Percentiles rank a stretch among this genome's conserved stretches.
Conservation (phyloP, 1,140 invertebrate species). For the Cherax quadricarinatus region DNA sequence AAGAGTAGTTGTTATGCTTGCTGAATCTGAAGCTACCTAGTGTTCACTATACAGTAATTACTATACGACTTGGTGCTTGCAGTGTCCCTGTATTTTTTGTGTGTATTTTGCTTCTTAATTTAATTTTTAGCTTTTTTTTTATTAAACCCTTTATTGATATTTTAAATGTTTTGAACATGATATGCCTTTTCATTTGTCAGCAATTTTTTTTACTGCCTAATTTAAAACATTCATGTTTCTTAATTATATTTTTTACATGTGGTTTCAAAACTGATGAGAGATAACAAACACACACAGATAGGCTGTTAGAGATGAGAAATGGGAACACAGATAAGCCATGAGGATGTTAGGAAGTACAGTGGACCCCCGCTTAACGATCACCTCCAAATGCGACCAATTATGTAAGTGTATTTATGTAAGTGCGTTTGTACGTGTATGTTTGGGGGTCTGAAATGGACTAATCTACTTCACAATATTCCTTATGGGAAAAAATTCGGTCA, state of each 20-base stretch:
- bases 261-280: too few species aligned
- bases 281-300: too few species aligned
- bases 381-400: too few species aligned
- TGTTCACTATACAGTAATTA: slow-evolving; percentile 36
- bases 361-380: too few species aligned
- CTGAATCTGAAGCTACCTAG: slow-evolving; percentile 27
- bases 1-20: slow-evolving; percentile 58
- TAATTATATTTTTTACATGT: not conserved
- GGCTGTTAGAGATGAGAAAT: too few species aligned
- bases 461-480: too few species aligned
- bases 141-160: slow-evolving; percentile 5
- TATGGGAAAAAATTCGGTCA: too few species aligned
- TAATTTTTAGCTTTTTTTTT: slow-evolving; percentile 14
- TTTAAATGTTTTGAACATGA: not conserved
- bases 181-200: not conserved
- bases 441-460: too few species aligned
- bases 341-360: too few species aligned
- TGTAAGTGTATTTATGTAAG: too few species aligned
- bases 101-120: slow-evolving; percentile 60
- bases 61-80: slow-evolving; percentile 61
- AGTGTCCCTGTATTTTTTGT: slow-evolving; percentile 69
- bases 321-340: too few species aligned
- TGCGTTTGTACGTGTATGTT: too few species aligned
- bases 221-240: not conserved
- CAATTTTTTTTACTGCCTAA: not conserved